Percentiles rank a stretch among this genome's conserved stretches.
phyloP scores from a whole-genome alignment of 2,888 invertebrate genomes.

The Bruchidius siliquastri region DNA sequence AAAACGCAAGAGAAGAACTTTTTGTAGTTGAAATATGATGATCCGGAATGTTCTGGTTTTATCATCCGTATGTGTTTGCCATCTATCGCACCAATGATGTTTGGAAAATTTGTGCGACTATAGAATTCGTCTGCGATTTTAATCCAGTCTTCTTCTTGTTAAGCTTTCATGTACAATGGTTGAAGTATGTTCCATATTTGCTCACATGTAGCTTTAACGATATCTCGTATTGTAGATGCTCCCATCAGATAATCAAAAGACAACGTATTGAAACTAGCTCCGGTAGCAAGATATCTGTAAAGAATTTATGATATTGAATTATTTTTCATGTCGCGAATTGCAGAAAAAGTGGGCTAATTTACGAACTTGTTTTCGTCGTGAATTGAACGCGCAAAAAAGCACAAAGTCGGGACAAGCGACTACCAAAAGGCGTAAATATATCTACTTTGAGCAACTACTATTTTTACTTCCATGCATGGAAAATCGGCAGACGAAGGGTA shows the following conservation, averaged over 20 bases:
- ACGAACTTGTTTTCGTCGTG: background rate
- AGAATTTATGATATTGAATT: background rate
- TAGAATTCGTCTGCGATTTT: conserved; percentile 30
- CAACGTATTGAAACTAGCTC: conserved; percentile 27
- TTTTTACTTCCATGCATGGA: background rate
- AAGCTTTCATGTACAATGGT: conserved; percentile 13
- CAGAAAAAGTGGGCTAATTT: background rate
- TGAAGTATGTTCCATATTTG: conserved; percentile 26
- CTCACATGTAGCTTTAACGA: conserved; percentile 29
- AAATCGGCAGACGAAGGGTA: background rate
- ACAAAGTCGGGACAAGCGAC: background rate
- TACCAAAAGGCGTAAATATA: background rate
- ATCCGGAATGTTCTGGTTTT: conserved; percentile 27
- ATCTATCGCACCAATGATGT: conserved; percentile 33
- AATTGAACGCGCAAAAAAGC: background rate
- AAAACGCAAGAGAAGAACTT: conserved; percentile 9
- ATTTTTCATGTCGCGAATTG: background rate
- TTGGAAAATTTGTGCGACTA: conserved; percentile 32
- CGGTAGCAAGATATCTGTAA: conserved; percentile 31
- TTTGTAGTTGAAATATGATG: conserved; percentile 3
- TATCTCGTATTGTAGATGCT: conserved; percentile 28
- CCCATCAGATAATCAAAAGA: conserved; percentile 30
- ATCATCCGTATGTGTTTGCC: conserved; percentile 28
- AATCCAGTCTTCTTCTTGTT: conserved; percentile 24
- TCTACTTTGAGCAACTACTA: background rate